A percentile compares a stretch with the other conserved stretches of the same genome.
phyloP scores from a whole-genome alignment of 2,888 invertebrate genomes.

The Dugesia japonica region DNA sequence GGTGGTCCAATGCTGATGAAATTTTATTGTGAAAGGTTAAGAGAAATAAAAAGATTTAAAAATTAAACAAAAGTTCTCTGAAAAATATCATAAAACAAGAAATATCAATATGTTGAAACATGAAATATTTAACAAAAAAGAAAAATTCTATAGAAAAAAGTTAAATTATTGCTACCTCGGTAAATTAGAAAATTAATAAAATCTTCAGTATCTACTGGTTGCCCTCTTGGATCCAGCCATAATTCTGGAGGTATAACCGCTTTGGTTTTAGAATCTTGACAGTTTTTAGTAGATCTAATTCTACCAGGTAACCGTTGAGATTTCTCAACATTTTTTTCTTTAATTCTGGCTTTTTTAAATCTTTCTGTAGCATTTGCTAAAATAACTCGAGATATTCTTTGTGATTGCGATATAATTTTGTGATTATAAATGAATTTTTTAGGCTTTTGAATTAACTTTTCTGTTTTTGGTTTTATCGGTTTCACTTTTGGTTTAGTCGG shows the following conservation, averaged over 20 bases:
- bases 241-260: conserved; percentile 25
- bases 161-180: background rate
- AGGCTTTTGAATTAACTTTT: background rate
- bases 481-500: background rate
- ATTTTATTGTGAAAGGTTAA: too few species aligned
- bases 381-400: background rate
- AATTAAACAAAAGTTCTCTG: too few species aligned
- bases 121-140: too few species aligned
- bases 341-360: background rate
- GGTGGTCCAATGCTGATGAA: too few species aligned
- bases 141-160: too few species aligned
- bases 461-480: background rate
- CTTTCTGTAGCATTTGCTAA: background rate
- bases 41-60: too few species aligned
- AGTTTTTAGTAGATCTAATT: background rate
- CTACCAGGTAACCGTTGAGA: background rate
- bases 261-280: background rate
- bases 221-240: conserved; percentile 28
- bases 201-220: conserved; percentile 27
- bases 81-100: too few species aligned
- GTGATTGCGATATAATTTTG: background rate
- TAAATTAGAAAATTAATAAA: conserved; percentile 27
- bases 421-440: background rate
- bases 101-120: too few species aligned
- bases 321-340: background rate